Base-by-base conservation (phyloP, 1,140 invertebrate genomes). In the Zophobas morio region DNA sequence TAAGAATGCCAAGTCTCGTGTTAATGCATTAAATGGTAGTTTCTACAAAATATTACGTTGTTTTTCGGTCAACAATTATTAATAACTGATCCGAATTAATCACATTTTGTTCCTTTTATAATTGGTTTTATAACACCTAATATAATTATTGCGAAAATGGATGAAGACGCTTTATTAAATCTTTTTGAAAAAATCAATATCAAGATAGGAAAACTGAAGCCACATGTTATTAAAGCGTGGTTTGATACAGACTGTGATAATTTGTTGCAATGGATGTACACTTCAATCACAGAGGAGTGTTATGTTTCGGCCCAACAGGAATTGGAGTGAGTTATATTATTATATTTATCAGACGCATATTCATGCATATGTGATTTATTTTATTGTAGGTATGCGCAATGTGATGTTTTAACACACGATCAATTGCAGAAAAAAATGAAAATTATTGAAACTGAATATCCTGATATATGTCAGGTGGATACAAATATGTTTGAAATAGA, bases 201-300 rank as follows among this genome's bases (percentile, higher is more conserved):
- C 8, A 34, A 79, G 20, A 72, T 79, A 6, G 34, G 77, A 35
- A 57, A 79, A 42, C 35, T 82, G 63, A 78, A 75, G 57, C 78
- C 79, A 2, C 79, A 81, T 75, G 78, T 79, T 37, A 75, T 84
- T n/a, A 82, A 78, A 71, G 79, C 77, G 32, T 84, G 82, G 82
- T 84, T 82, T 76, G 82, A 84, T 78, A 80, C 79, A 37, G 81
- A 83, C 66, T 80, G 79, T 71, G 40, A 77, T 39, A 36, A 81
- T 60, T 74, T 82, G 6, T 76, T 83, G 47, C 75, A 82, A 70
- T 83, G 79, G 78, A 70, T 83, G 70, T 82, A 79, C 77, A 33
- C 47, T 49, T 79, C 73, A 36, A 42, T 82, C 32, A 81, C 79
- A 8, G 70, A 63, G 40, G 66, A 75, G 6, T 80, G 81, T 71